Base-by-base conservation (phyloP, 2,797 vertebrate species). In the Malacoctenus gilli region DNA sequence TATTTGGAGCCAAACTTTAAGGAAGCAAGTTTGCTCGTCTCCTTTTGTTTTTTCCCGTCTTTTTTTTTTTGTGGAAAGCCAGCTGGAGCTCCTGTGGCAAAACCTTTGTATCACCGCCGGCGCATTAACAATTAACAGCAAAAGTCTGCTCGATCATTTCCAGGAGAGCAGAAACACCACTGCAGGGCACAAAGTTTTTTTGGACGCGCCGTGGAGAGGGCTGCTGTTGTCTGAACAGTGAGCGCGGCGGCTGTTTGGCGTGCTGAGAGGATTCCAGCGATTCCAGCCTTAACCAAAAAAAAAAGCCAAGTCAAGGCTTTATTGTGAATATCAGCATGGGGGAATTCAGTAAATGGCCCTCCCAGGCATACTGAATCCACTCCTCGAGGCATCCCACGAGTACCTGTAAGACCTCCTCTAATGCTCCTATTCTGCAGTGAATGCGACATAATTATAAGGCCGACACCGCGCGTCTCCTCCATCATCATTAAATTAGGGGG, bases 401-500 rank as follows among this genome's bases (percentile, higher is more conserved):
- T 80, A 84, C 76, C 80, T 79, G 66, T 40, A 66, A 73, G 71
- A 58, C 53, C 49, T 71, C 61, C 72, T 63, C 63, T 75, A 77
- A 81, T 82, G 80, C 73, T 25, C 60, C 70, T 58, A 77, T 85
- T 80, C 76, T 72, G 65, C 71, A 67, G 71, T 80, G 83, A 87
- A 85, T 75, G 69, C 76, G 44, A 65, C n/a, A 60, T 85, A 88
- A 87, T 89, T 87, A 87, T 80, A 83, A 79, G 86, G 82, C 77
- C 66, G 70, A 83, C 81, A 66, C 63, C 40, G 64, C 23, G 66
- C 15, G 5, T 63, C 76, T 80, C 83, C 83, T 79, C 77, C 76
- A 81, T 83, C 82, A 80, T 75, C 77, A 73, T 83, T 81, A 79
- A 86, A 88, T 90, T 68, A 85, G 53, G 83, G 84, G 88, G 68